phyloP scores from a whole-genome alignment of 2,888 invertebrate genomes.

The Diplolepis rosae region DNA sequence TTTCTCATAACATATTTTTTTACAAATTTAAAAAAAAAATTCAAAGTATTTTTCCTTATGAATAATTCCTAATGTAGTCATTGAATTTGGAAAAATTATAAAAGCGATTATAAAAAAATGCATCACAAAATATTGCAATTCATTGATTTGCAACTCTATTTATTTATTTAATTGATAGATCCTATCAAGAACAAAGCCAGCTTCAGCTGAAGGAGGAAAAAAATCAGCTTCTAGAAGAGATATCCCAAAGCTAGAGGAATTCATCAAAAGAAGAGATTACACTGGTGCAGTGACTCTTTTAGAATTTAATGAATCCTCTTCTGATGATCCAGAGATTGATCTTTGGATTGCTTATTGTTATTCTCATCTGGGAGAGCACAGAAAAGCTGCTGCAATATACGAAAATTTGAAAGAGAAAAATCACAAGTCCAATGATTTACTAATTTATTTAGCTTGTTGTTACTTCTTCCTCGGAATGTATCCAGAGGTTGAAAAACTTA shows the following conservation, averaged over 20 bases:
- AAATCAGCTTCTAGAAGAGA: slow-evolving; percentile 73
- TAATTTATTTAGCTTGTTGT: slow-evolving; percentile 92
- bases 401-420: slow-evolving; percentile 75
- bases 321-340: slow-evolving; percentile 76
- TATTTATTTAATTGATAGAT: slow-evolving; percentile 76
- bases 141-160: no score
- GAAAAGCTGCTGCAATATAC: slow-evolving; percentile 78
- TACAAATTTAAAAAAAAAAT: no score
- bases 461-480: slow-evolving; percentile 95
- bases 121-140: no score
- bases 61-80: no score
- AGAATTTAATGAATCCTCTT: slow-evolving; percentile 80
- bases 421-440: slow-evolving; percentile 76
- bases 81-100: no score
- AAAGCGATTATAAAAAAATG: no score
- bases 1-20: no score
- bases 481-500: slow-evolving; percentile 80
- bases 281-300: slow-evolving; percentile 94
- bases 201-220: slow-evolving; percentile 75
- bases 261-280: slow-evolving; percentile 91
- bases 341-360: slow-evolving; percentile 96
- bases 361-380: slow-evolving; percentile 96
- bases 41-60: no score
- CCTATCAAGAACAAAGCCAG: slow-evolving; percentile 88
- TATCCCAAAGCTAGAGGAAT: slow-evolving; percentile 91